Conservation (phyloP, 2,797 vertebrate species). For the Onychomys torridus region DNA sequence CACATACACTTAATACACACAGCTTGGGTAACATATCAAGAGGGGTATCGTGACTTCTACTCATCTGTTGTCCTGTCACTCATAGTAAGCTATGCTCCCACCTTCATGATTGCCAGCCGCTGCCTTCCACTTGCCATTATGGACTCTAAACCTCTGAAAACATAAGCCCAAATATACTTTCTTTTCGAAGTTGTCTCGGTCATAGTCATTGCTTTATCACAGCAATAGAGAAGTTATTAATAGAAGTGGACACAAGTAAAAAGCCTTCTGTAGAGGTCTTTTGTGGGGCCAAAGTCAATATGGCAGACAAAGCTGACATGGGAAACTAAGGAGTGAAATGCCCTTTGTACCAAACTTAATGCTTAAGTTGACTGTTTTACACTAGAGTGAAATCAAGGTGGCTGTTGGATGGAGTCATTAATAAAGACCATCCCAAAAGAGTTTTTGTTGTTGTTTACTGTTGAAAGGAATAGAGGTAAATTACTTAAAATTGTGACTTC, state of each 20-base stretch:
- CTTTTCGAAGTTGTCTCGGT: background rate
- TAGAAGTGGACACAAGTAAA: too few species aligned
- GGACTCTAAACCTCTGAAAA: background rate
- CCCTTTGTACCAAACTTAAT: background rate
- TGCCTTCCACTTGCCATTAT: background rate
- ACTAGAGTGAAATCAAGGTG: background rate
- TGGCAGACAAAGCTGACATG: background rate
- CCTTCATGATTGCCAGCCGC: background rate
- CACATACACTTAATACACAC: background rate
- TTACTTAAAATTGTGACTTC: background rate
- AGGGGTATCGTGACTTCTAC: background rate
- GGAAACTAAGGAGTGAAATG: background rate
- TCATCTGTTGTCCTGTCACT: background rate
- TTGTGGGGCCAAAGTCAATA: background rate
- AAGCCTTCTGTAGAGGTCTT: background rate
- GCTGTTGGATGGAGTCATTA: background rate
- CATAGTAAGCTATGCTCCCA: background rate
- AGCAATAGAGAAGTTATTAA: background rate
- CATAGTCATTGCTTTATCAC: background rate
- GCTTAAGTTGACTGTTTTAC: background rate
- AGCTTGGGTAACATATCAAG: background rate
- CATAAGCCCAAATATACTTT: too few species aligned
- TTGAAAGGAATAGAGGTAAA: slow-evolving; percentile 44
- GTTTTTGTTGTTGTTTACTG: background rate
- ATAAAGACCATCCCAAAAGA: background rate